A percentile compares a stretch with the other conserved stretches of the same genome.
Evolutionary conservation across 2,113 vertebrate genomes (phyloP).

Genomic region (Falco punctatus): DNA sequence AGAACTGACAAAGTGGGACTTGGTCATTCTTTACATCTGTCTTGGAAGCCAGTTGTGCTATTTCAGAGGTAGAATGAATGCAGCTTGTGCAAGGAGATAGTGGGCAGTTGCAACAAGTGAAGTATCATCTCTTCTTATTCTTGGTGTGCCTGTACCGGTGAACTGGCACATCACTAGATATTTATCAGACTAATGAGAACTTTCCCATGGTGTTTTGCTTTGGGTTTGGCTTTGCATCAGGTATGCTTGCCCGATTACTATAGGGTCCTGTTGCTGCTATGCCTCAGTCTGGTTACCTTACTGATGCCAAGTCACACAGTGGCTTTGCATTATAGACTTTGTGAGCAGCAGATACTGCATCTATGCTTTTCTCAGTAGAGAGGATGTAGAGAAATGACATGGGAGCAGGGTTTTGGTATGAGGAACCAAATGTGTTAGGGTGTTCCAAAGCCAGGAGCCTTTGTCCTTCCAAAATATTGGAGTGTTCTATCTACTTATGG

Average conservation of each 20-base stretch:
- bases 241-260: neutral
- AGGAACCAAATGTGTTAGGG: neutral
- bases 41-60: neutral
- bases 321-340: neutral
- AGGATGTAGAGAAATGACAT: neutral
- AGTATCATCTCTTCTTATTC: neutral
- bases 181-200: neutral
- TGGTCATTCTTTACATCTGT: neutral
- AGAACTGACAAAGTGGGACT: neutral
- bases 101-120: neutral
- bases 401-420: neutral
- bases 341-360: neutral
- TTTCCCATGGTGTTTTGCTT: neutral
- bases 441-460: neutral
- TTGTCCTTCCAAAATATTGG: neutral
- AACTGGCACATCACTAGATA: neutral
- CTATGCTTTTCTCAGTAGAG: neutral
- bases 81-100: neutral
- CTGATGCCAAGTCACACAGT: neutral
- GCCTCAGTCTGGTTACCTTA: neutral
- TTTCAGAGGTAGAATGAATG: neutral
- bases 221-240: neutral
- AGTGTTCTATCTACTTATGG: neutral
- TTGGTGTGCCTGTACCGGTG: neutral
- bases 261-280: neutral